Evolutionary conservation across 2,888 invertebrate genomes (phyloP).

Genomic region (Orchesellides sinensis): DNA sequence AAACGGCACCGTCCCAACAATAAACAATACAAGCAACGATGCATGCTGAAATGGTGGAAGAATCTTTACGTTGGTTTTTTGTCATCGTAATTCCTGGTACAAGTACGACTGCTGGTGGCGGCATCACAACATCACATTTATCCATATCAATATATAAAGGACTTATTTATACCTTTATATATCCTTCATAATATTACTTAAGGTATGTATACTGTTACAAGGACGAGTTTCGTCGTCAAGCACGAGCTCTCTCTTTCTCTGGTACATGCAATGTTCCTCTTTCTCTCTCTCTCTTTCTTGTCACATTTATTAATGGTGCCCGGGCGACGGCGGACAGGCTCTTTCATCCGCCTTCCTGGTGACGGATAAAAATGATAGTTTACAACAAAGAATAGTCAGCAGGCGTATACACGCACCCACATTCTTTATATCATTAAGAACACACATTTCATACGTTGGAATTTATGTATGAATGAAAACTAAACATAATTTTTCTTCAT

Average conservation of each 20-base stretch:
- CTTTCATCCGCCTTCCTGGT: slow-evolving; percentile 69
- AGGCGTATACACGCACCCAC: slow-evolving; percentile 28
- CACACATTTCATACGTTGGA: slow-evolving; percentile 12
- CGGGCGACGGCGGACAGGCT: slow-evolving; percentile 67
- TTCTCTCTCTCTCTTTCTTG: slow-evolving; percentile 54
- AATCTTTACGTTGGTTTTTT: neutral
- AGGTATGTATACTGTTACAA: slow-evolving; percentile 25
- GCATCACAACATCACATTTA: neutral
- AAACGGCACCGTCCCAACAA: neutral
- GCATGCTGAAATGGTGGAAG: no score
- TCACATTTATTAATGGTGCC: slow-evolving; percentile 74
- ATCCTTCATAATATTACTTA: slow-evolving; percentile 15
- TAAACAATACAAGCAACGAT: neutral
- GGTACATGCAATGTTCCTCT: slow-evolving; percentile 13
- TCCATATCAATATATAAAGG: neutral
- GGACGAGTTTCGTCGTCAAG: slow-evolving; percentile 44
- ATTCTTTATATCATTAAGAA: slow-evolving; percentile 19
- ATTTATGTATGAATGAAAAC: neutral
- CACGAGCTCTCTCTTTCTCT: slow-evolving; percentile 26
- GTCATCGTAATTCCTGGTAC: neutral
- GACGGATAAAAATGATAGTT: slow-evolving; percentile 73
- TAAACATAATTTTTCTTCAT: slow-evolving; percentile 3
- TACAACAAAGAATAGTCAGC: slow-evolving; percentile 60
- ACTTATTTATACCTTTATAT: neutral
- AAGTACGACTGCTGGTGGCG: neutral